Evolutionary conservation across 2,888 invertebrate species (phyloP), one percentile per base, ranked within the genome.

Genomic region (Eueremaeus valkanovi): DNA sequence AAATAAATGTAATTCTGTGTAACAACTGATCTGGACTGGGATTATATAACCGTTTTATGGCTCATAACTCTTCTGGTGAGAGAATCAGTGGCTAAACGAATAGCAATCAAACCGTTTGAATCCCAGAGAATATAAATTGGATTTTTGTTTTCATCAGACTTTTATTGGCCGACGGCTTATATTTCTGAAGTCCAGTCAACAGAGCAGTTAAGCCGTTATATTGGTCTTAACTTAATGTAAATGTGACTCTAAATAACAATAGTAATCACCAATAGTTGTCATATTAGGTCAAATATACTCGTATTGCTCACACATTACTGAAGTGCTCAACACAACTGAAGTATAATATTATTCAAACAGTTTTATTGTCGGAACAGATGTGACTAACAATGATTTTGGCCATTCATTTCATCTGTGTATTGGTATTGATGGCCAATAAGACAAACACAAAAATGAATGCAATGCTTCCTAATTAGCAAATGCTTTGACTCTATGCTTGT

Each of bases 201-300:
- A 45, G 18, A 11, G 18, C 18, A 16, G 45, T 45, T 18, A 3
- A 45, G 18, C 8, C 45, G 16, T 45, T 45, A 11, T 16, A 13
- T 45, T 6, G 11, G 16, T 45, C 16, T 6, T 3, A 11, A 45
- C 45, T 45, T 45, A 45, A 45, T 45, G 45, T 45, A 45, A 45
- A 45, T 45, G 5, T 5, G 11, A 11, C 3, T 45, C 45, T 45
- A 16, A 11, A 36, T 16, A 45, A 16, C 16, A 45, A 45, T 45
- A 45, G 45, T 45, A 45, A 45, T 45, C 45, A 16, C 45, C 55
- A 55, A 55, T 55, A 55, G 55, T 55, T 55, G 27, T 24, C 55
- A 18, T 49, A 49, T 49, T 49, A 49, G 49, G 36, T 11, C 36
- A 8, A 8, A 36, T 36, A 36, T 11, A 36, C 36, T 36, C 6